A percentile compares a stretch with the other conserved stretches of the same genome.
Evolutionary conservation across 2,888 invertebrate species (phyloP).

Genomic region (Tetragonula carbonaria): DNA sequence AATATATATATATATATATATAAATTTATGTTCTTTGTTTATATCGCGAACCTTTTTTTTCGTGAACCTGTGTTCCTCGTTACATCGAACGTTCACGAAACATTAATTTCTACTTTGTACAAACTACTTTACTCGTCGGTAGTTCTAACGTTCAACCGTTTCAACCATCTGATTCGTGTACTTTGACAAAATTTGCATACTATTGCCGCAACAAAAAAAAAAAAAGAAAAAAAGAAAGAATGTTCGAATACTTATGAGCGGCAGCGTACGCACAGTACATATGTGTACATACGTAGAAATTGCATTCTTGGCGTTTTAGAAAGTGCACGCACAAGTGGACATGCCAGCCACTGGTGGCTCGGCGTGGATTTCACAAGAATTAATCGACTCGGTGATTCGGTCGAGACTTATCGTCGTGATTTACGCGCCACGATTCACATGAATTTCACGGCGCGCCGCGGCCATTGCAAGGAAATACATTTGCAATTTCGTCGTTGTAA

Average conservation of each 20-base stretch:
- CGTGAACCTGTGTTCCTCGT: no score
- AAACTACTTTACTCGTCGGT: no score
- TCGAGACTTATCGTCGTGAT: conserved; percentile 17
- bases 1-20: no score
- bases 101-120: no score
- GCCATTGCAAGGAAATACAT: conserved; percentile 1
- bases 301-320: conserved; percentile 64
- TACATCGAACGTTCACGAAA: no score
- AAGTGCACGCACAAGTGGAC: conserved; percentile 56
- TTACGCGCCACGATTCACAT: conserved; percentile 12
- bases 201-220: not conserved
- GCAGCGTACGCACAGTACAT: not conserved
- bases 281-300: conserved; percentile 45
- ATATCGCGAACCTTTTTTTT: no score
- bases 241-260: not conserved
- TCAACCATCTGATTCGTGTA: not conserved
- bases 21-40: no score
- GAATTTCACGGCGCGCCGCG: conserved; percentile 28
- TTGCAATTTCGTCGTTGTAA: conserved; percentile 21
- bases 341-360: not conserved
- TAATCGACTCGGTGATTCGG: conserved; percentile 56
- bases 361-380: conserved; percentile 56
- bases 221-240: no score
- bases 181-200: not conserved
- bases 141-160: no score